A percentile compares a stretch with the other conserved stretches of the same genome.
Evolutionary conservation across 2,888 invertebrate genomes (phyloP).

Genomic region (Cataglyphis albicans): DNA sequence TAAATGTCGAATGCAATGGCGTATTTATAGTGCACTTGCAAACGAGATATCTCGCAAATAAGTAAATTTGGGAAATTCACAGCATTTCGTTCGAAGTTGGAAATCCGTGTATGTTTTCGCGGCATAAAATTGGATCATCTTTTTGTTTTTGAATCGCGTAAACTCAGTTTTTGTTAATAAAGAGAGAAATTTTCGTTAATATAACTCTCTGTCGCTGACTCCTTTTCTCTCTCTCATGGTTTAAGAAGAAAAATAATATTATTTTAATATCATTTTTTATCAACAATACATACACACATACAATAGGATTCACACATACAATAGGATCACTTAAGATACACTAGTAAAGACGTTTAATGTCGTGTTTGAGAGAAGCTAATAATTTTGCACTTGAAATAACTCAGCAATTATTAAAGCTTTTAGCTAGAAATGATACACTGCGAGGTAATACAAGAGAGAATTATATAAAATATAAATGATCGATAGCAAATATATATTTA

Average conservation of each 20-base stretch:
- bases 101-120: not conserved
- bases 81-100: not conserved
- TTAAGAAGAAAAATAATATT: constrained; percentile 6
- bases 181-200: not conserved
- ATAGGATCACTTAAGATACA: not conserved
- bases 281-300: too few relatives aligned
- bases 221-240: not conserved
- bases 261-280: not conserved
- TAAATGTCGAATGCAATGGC: not conserved
- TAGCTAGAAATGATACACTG: not conserved
- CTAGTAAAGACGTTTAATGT: not conserved
- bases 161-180: not conserved
- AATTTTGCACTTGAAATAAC: not conserved
- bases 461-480: constrained; percentile 7
- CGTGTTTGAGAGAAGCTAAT: not conserved
- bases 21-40: not conserved
- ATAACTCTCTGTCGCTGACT: not conserved
- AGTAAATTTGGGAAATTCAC: constrained; percentile 13
- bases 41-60: constrained; percentile 15
- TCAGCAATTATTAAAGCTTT: constrained; percentile 17
- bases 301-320: too few relatives aligned
- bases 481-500: constrained; percentile 11
- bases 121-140: not conserved
- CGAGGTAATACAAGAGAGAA: constrained; percentile 7
- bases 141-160: not conserved